Evolutionary conservation across 2,113 vertebrate species (phyloP).

Genomic region (Protomyctophum bolini): DNA sequence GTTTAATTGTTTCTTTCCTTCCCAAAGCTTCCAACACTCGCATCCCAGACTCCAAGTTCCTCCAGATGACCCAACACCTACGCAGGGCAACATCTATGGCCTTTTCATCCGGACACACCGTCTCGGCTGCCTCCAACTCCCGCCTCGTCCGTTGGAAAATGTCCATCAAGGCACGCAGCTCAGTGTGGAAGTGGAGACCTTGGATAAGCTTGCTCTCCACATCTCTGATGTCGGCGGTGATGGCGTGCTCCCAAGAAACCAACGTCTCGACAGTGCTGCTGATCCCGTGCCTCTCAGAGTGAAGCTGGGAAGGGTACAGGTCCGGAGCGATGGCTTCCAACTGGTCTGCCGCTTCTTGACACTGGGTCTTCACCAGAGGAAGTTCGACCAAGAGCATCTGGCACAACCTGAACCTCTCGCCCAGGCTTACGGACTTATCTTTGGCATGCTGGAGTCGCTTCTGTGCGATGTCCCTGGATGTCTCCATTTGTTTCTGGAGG

Average conservation of each 20-base stretch:
- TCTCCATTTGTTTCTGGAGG: slow-evolving; percentile 74
- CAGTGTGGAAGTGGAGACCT: slow-evolving; percentile 54
- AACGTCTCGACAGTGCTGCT: slow-evolving; percentile 63
- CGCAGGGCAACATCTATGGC: slow-evolving; percentile 74
- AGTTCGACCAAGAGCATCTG: slow-evolving; percentile 79
- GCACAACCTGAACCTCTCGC: slow-evolving; percentile 65
- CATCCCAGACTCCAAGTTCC: slow-evolving; percentile 76
- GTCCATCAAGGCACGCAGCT: slow-evolving; percentile 65
- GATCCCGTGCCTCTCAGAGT: slow-evolving; percentile 78
- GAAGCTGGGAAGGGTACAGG: slow-evolving; percentile 72
- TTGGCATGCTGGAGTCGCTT: slow-evolving; percentile 64
- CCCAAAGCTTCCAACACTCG: slow-evolving; percentile 68
- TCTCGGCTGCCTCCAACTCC: slow-evolving; percentile 71
- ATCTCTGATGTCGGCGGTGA: slow-evolving; percentile 69
- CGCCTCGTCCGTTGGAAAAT: slow-evolving; percentile 72
- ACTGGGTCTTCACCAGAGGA: slow-evolving; percentile 74
- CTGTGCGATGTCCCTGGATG: slow-evolving; percentile 66
- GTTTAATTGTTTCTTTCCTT: slow-evolving; percentile 46
- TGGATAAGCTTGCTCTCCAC: slow-evolving; percentile 66
- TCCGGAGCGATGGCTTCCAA: slow-evolving; percentile 76
- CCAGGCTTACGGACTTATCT: slow-evolving; percentile 44
- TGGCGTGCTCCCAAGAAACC: slow-evolving; percentile 66
- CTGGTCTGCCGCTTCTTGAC: slow-evolving; percentile 74
- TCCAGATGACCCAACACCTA: slow-evolving; percentile 78
- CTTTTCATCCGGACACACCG: slow-evolving; percentile 73